Evolutionary conservation across 1,140 invertebrate species (phyloP), one percentile per base, ranked within the genome.

Genomic region (Sitobion miscanthi): DNA sequence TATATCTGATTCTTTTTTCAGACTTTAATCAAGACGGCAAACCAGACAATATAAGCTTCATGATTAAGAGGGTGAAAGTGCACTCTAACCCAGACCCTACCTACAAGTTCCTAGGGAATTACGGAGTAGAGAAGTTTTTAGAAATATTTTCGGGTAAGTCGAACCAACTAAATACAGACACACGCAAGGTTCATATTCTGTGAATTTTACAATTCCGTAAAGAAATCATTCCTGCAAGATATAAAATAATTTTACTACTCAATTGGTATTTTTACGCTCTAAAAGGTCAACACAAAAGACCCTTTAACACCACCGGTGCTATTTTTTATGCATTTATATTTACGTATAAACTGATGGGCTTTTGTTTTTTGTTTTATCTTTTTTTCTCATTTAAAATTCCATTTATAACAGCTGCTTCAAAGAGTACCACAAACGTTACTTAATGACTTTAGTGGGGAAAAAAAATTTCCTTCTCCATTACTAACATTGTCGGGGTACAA

Each of bases 31-130:
- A 97, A 95, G 98, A 99, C 95, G 98, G 98, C 8, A 97, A 97
- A 95, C 96, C 98, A 6, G 98, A 99, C 95, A 98, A 98, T 95
- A 99, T 99, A 94, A 98, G 97, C 91, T 99, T 99, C 95, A 98
- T 99, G 97, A 99, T 99, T 94, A 99, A 99, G 95, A 96, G 98
- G 94, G 98, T 99, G 94, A 99, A 99, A 96, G 98, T 99, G 35
- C 98, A 99, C 95, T 98, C 98, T 45, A 96, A 96, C 94, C 97
- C 97, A 94, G 98, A 98, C 95, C 97, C 97, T 5, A 96, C 96
- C 85, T 99, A 99, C 95, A 96, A 98, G 94, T 99, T 98, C 95
- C 97, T 98, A 0, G 98, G 97, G 88, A 98, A 98, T 95, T 99
- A 98, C 95, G 98, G 98, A 14, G 98, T 99, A 47, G 98, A 99